Base-by-base conservation (phyloP, 2,797 vertebrate genomes). In the Brotogeris chrysoptera region DNA sequence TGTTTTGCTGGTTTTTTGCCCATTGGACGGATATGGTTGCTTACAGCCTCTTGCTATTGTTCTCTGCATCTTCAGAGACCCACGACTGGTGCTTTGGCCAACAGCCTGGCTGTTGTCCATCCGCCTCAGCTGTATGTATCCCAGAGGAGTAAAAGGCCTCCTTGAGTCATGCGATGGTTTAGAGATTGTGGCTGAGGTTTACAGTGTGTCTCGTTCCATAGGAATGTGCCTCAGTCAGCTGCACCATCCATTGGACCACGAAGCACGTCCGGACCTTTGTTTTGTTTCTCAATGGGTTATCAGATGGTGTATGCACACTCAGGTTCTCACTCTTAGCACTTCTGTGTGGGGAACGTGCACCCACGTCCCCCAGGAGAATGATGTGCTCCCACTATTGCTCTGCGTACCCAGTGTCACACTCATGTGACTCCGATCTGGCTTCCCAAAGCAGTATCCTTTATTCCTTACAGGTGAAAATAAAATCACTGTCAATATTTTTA, bases 171-270 rank as follows among this genome's bases (percentile, higher is more conserved):
- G 25, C 3, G 0, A 23, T 64, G 92, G 78, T 68, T 93, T 60
- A 36, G 73, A 66, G 91, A 34, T 50, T 16, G 10, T 65, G 76
- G 89, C 38, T 60, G 14, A 78, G 10, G 4, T 78, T 89, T 57
- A 44, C 66, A 44, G 74, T 2, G 47, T 69, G 84, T 53, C 88
- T 95, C 3, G 55, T 36, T 80, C 24, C 87, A 30, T 21, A 63
- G 95, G 84, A 95, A 96, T 85, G 92, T 70, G 91, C 91, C 80
- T 81, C 77, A 34, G 55, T 85, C 92, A 94, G 93, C 92, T 43
- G 94, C 41, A 38, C 9, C 1, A 53, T 61, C 74, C 11, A 1
- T 36, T 53, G 86, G 34, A 30, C 83, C 80, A 27, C 0, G 1
- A 47, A 66, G 76, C 39, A 8, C 4, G 2, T 34, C 86, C 90